A percentile compares a stretch with the other conserved stretches of the same genome.
These are phyloP conservation scores for Oscheius myriophilus DNA, from an alignment of 2,888 invertebrate species.

Conservation along the genomic window DNA sequence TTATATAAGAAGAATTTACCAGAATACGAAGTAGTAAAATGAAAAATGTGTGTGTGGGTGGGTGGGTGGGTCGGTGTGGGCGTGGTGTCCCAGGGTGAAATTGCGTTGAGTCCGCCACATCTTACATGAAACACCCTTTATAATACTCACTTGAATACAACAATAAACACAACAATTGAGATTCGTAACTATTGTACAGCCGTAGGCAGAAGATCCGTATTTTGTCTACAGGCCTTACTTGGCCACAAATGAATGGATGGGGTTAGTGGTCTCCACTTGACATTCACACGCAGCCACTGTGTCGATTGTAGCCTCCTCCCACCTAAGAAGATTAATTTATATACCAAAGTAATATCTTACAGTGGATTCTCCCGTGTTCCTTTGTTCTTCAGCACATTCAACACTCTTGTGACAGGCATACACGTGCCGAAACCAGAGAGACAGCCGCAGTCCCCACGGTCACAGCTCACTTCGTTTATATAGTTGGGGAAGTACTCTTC, in stretches of 20 bases:
- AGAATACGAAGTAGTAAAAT: too few relatives aligned
- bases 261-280: constrained; percentile 47
- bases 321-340: constrained; percentile 20
- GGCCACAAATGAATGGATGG: constrained; percentile 31
- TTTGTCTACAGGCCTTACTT: constrained; percentile 1
- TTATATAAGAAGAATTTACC: too few relatives aligned
- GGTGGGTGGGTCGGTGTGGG: too few relatives aligned
- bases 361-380: constrained; percentile 28
- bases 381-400: constrained; percentile 43
- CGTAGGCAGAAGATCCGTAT: too few relatives aligned
- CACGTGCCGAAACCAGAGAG: constrained; percentile 55
- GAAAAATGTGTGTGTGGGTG: too few relatives aligned
- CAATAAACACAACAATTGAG: neutral
- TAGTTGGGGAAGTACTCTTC: constrained; percentile 50
- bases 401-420: constrained; percentile 39
- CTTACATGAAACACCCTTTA: too few relatives aligned
- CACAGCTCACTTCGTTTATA: constrained; percentile 56
- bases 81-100: too few relatives aligned
- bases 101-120: too few relatives aligned
- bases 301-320: constrained; percentile 46
- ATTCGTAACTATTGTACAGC: too few relatives aligned
- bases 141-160: neutral
- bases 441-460: constrained; percentile 45
- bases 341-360: constrained; percentile 4
- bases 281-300: constrained; percentile 53